Percentiles rank a stretch among this genome's conserved stretches.
Evolutionary conservation across 2,113 vertebrate species (phyloP).

Genomic region (Dinomys branickii): DNA sequence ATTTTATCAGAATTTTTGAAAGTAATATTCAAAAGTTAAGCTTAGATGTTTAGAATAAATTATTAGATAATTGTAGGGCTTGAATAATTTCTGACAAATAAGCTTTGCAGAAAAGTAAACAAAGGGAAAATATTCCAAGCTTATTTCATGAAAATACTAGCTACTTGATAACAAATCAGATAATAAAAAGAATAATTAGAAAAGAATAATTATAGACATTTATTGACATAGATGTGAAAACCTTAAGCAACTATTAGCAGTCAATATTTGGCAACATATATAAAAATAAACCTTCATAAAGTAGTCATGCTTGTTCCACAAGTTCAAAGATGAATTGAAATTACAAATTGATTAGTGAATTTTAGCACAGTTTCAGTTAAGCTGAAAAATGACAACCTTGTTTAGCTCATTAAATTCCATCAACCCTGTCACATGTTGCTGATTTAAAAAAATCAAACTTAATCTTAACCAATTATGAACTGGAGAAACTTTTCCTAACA

Average conservation of each 20-base stretch:
- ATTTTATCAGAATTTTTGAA: neutral
- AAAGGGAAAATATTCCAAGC: neutral
- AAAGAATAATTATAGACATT: neutral
- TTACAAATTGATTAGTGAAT: neutral
- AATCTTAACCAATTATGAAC: neutral
- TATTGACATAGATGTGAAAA: neutral
- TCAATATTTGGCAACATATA: neutral
- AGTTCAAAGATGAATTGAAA: neutral
- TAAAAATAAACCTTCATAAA: neutral
- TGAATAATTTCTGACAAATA: neutral
- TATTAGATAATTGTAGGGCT: neutral
- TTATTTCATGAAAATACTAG: neutral
- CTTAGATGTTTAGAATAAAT: neutral
- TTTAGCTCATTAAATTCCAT: neutral
- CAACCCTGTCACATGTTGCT: neutral
- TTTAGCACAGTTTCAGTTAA: neutral
- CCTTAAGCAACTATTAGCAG: neutral
- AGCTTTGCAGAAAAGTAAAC: neutral
- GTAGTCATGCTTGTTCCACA: neutral
- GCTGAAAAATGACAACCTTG: neutral
- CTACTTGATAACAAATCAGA: neutral
- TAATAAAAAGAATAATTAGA: neutral
- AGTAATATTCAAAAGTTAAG: neutral
- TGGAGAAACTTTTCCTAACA: neutral
- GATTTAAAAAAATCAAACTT: neutral